Evolutionary conservation across 2,888 invertebrate genomes (phyloP).

Genomic region (Drosophila leonis): DNA sequence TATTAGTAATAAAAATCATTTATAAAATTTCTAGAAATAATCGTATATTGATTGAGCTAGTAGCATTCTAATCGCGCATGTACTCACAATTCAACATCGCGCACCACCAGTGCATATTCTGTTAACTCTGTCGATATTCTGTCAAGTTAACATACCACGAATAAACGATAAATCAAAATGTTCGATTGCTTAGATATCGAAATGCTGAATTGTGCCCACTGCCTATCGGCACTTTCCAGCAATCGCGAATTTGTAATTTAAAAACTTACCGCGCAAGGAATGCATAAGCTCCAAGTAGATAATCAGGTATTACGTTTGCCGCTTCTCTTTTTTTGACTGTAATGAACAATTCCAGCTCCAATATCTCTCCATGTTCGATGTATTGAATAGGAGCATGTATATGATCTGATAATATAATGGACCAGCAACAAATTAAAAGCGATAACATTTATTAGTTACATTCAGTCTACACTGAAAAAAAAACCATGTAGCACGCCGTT

Average conservation of each 20-base stretch:
- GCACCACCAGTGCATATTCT: background rate
- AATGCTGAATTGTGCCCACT: background rate
- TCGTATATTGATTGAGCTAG: background rate
- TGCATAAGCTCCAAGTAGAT: background rate
- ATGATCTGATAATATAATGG: constrained; percentile 4
- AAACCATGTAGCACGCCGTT: constrained; percentile 37
- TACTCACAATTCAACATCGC: background rate
- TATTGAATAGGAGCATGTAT: background rate
- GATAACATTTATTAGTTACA: constrained; percentile 38
- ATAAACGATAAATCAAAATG: background rate
- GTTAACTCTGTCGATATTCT: constrained; percentile 1
- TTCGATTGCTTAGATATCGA: background rate
- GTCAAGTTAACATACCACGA: background rate
- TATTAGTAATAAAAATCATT: background rate
- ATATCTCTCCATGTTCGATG: background rate
- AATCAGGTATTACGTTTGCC: background rate
- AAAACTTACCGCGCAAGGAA: background rate
- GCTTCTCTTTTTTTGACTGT: background rate
- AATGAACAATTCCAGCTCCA: background rate
- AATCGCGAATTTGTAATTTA: background rate
- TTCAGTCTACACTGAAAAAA: constrained; percentile 28
- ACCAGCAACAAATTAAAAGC: constrained; percentile 2
- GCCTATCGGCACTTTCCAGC: background rate
- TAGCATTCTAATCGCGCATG: background rate
- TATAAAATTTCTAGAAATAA: background rate